Percentiles rank a stretch among this genome's conserved stretches.
Conservation (phyloP, 2,113 vertebrate species). For the Eolophus roseicapilla region DNA sequence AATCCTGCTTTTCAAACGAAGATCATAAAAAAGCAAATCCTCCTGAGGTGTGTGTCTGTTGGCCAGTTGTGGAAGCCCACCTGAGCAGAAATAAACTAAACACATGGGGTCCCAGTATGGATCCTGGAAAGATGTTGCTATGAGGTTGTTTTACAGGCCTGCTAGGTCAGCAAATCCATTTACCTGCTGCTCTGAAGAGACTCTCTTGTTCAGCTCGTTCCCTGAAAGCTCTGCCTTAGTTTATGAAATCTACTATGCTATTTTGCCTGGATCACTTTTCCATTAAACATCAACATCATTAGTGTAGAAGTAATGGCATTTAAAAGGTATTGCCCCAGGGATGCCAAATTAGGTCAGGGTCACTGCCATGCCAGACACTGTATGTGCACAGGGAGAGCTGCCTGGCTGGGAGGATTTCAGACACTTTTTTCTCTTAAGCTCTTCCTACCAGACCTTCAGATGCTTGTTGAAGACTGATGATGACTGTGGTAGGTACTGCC, state of each 20-base stretch:
- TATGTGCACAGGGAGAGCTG: background rate
- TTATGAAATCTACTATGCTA: background rate
- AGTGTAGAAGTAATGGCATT: background rate
- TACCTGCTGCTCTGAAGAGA: background rate
- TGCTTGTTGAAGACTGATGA: background rate
- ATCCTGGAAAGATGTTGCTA: accelerated
- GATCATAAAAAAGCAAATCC: background rate
- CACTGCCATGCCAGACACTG: background rate
- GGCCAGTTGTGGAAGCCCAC: background rate
- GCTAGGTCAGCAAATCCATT: background rate
- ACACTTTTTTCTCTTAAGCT: background rate
- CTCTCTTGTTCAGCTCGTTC: background rate
- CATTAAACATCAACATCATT: background rate
- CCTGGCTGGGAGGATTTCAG: background rate
- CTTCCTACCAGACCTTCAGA: background rate
- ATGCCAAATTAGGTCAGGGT: background rate
- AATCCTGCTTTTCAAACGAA: background rate
- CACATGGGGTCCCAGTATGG: background rate
- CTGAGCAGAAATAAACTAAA: background rate
- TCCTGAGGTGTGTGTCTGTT: background rate
- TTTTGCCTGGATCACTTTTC: background rate
- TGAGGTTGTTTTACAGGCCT: background rate
- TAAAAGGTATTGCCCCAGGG: background rate
- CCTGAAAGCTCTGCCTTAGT: background rate
- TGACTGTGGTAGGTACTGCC: background rate